These are phyloP conservation scores for Eupithecia abbreviata DNA, from an alignment of 2,888 invertebrate genomes.

Conservation along the genomic window DNA sequence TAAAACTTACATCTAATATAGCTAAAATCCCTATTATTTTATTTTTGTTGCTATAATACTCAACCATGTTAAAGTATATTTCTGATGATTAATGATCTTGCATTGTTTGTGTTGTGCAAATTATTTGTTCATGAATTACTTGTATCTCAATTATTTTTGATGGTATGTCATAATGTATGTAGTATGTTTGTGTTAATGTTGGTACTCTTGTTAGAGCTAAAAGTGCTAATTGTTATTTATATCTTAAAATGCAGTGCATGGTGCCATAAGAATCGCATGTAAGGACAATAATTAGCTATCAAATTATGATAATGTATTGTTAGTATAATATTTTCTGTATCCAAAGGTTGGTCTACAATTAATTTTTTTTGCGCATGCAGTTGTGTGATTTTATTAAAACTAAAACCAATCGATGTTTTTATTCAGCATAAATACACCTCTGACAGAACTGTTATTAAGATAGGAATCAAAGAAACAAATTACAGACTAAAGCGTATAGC, in stretches of 20 bases:
- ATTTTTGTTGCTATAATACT: background rate
- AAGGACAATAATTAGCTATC: constrained; percentile 35
- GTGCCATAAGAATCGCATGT: constrained; percentile 28
- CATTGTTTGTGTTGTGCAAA: background rate
- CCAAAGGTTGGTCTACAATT: constrained; percentile 47
- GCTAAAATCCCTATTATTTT: constrained; percentile 12
- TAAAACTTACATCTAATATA: background rate
- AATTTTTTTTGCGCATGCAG: constrained; percentile 45
- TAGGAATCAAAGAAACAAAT: too few relatives aligned
- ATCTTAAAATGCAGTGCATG: constrained; percentile 9
- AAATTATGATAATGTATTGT: constrained; percentile 23
- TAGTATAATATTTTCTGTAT: constrained; percentile 31
- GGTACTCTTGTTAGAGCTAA: background rate
- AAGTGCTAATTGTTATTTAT: constrained; percentile 6
- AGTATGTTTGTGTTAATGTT: constrained; percentile 1
- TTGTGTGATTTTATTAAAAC: constrained; percentile 49
- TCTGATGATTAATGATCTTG: background rate
- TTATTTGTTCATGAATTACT: constrained; percentile 1
- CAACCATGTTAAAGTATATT: background rate
- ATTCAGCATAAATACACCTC: background rate
- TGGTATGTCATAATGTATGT: background rate
- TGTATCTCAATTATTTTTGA: background rate
- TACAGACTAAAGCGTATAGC: too few relatives aligned
- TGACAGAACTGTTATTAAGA: too few relatives aligned
- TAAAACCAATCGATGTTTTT: background rate